Percentiles rank a stretch among this genome's conserved stretches.
Evolutionary conservation across 2,888 invertebrate genomes (phyloP).

Genomic region (Parnassius smintheus): DNA sequence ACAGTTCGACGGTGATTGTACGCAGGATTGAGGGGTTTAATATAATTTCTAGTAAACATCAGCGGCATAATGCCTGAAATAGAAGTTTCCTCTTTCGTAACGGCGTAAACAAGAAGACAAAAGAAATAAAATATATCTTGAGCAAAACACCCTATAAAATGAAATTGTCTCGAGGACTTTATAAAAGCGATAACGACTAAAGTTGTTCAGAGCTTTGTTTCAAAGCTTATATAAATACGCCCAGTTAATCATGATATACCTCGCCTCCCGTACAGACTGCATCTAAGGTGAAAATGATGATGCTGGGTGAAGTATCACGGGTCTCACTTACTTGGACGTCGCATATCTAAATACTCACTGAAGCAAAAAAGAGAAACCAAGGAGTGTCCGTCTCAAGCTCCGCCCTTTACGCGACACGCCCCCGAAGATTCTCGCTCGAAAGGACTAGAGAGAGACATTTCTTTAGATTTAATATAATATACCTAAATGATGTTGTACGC

Average conservation of each 20-base stretch:
- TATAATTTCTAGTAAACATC: too few species aligned
- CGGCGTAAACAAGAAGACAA: conserved; percentile 57
- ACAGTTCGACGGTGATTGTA: too few species aligned
- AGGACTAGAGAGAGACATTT: conserved; percentile 65
- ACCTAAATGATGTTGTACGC: conserved; percentile 48
- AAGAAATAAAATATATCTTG: conserved; percentile 76
- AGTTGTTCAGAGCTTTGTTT: conserved; percentile 76
- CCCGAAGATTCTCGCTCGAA: conserved; percentile 58
- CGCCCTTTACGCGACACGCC: conserved; percentile 71
- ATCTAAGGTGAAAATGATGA: conserved; percentile 31
- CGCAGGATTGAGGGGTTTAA: too few species aligned
- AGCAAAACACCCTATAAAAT: conserved; percentile 80
- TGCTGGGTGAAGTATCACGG: conserved; percentile 45
- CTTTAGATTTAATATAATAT: conserved; percentile 59
- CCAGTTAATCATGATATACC: conserved; percentile 49
- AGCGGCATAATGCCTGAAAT: too few species aligned
- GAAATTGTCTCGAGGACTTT: conserved; percentile 78
- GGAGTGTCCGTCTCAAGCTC: conserved; percentile 73
- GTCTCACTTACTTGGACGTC: conserved; percentile 56
- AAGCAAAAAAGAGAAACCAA: conserved; percentile 78
- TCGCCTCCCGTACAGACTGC: conserved; percentile 29
- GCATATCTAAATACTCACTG: conserved; percentile 68
- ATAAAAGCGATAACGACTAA: conserved; percentile 79
- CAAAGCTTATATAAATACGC: conserved; percentile 70
- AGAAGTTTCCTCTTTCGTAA: not conserved